phyloP scores from a whole-genome alignment of 1,140 invertebrate species.

The Zaprionus tsacasi region DNA sequence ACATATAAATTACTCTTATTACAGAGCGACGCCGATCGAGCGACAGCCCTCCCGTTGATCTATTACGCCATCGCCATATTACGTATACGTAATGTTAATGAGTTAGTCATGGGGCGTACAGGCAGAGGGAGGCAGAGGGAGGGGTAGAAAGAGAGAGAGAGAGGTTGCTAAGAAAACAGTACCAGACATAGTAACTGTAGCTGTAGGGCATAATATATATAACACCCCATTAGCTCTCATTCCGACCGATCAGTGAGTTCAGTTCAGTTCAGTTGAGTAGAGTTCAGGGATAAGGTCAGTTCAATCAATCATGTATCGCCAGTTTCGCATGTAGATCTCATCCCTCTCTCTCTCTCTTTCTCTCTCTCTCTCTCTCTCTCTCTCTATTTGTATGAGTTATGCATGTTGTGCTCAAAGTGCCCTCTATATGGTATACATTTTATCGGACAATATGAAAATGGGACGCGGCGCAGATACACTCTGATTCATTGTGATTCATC shows the following conservation, averaged over 20 bases:
- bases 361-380: background rate
- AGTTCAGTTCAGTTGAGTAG: background rate
- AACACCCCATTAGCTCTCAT: constrained; percentile 8
- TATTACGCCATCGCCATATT: constrained; percentile 68
- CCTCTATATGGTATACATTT: background rate
- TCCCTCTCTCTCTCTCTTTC: background rate
- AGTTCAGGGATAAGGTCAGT: constrained; percentile 1
- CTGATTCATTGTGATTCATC: constrained; percentile 11
- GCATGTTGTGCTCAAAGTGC: background rate
- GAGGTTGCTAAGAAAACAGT: background rate
- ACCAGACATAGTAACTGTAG: background rate
- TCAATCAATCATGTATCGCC: background rate
- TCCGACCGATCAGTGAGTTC: constrained; percentile 5
- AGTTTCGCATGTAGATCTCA: constrained; percentile 31
- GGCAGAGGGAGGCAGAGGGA: background rate
- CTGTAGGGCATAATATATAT: background rate
- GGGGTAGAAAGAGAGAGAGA: background rate
- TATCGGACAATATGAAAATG: background rate
- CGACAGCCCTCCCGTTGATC: constrained; percentile 66
- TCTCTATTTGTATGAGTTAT: background rate
- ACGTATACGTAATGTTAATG: constrained; percentile 56
- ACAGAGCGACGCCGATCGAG: constrained; percentile 40
- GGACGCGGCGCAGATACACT: background rate
- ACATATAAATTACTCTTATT: constrained; percentile 82
- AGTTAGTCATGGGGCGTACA: constrained; percentile 48